phyloP scores from a whole-genome alignment of 2,888 invertebrate species.

The Dusona sp. region DNA sequence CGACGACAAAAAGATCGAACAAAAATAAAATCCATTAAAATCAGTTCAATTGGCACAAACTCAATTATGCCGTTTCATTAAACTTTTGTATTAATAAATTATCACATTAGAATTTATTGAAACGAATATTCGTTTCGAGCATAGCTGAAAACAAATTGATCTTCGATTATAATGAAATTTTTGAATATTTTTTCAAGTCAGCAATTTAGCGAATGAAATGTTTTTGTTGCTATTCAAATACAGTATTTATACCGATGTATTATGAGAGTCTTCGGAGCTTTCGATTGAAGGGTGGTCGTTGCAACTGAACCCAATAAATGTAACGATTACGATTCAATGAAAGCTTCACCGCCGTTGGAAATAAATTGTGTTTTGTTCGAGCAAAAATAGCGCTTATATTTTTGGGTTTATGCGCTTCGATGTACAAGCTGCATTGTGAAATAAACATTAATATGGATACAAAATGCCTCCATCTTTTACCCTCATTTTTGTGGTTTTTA shows the following conservation, averaged over 20 bases:
- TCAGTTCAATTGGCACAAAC: background rate
- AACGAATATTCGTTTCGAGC: background rate
- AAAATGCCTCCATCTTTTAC: background rate
- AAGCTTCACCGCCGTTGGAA: conserved; percentile 27
- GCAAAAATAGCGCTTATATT: conserved; percentile 21
- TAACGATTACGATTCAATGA: conserved; percentile 48
- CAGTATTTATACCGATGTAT: background rate
- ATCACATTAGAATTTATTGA: background rate
- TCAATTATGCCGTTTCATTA: background rate
- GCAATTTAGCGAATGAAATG: background rate
- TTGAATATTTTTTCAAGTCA: background rate
- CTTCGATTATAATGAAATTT: background rate
- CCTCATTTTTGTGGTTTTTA: background rate
- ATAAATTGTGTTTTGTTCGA: conserved; percentile 35
- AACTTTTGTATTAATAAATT: background rate
- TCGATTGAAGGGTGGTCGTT: conserved; percentile 45
- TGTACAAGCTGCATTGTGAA: conserved; percentile 48
- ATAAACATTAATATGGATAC: conserved; percentile 31
- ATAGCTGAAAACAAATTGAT: background rate
- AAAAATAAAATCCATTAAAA: background rate
- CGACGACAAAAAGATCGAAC: background rate
- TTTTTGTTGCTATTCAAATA: background rate
- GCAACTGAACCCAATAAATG: conserved; percentile 59
- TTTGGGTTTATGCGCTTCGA: conserved; percentile 35
- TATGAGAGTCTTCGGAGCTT: conserved; percentile 7